These are phyloP conservation scores for Latrodectus geometricus DNA, from an alignment of 1,140 invertebrate species.

Conservation along the genomic window DNA sequence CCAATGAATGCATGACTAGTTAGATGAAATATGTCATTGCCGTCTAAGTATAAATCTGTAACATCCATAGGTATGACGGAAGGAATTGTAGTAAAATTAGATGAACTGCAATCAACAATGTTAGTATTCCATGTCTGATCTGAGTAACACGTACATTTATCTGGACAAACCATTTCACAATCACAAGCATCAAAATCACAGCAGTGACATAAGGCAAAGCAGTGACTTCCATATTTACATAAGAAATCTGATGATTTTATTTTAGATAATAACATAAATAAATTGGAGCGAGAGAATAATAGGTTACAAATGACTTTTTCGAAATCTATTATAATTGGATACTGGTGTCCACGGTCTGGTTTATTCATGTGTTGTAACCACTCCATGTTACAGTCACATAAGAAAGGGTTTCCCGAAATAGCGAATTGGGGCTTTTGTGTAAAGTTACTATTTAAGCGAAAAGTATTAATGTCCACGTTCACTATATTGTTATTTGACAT, in stretches of 20 bases:
- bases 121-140: slow-evolving; percentile 93
- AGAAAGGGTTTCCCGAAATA: slow-evolving; percentile 88
- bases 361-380: slow-evolving; percentile 86
- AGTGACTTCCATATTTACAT: slow-evolving; percentile 91
- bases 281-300: slow-evolving; percentile 56
- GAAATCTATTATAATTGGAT: slow-evolving; percentile 87
- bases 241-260: slow-evolving; percentile 85
- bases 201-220: slow-evolving; percentile 92
- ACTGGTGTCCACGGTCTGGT: slow-evolving; percentile 76
- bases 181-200: slow-evolving; percentile 95
- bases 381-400: slow-evolving; percentile 92
- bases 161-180: slow-evolving; percentile 93
- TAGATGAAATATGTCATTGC: slow-evolving; percentile 85
- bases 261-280: slow-evolving; percentile 72
- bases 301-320: slow-evolving; percentile 83
- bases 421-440: slow-evolving; percentile 80
- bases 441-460: slow-evolving; percentile 73
- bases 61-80: slow-evolving; percentile 92
- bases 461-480: slow-evolving; percentile 82
- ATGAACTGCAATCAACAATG: slow-evolving; percentile 85
- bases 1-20: slow-evolving; percentile 92
- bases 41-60: slow-evolving; percentile 90
- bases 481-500: slow-evolving; percentile 88
- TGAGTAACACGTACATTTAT: slow-evolving; percentile 87
- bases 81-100: slow-evolving; percentile 75